Evolutionary conservation across 1,140 invertebrate genomes (phyloP).

Genomic region (Macrotrachela quadricornifera): DNA sequence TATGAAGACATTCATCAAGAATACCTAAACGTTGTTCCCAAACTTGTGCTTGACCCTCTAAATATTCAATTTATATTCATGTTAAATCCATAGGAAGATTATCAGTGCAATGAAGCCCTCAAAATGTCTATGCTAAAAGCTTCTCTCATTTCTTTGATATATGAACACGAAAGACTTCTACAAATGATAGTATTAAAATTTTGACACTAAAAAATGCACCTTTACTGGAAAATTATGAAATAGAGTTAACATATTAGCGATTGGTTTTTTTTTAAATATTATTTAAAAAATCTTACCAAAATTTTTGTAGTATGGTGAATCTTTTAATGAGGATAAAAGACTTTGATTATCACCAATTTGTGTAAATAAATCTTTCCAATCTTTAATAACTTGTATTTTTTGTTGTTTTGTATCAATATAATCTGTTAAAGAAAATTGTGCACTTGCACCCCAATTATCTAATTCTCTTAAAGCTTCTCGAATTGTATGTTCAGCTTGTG

Average conservation of each 20-base stretch:
- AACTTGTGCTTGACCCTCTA: slow-evolving; percentile 45
- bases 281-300: slow-evolving; percentile 31
- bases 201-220: too few species aligned
- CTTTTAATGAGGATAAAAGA: slow-evolving; percentile 62
- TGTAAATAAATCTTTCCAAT: slow-evolving; percentile 64
- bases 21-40: slow-evolving; percentile 62
- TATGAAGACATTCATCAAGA: slow-evolving; percentile 49
- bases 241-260: too few species aligned
- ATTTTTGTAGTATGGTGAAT: slow-evolving; percentile 49
- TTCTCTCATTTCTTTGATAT: too few species aligned
- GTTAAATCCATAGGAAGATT: too few species aligned
- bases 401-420: slow-evolving; percentile 49
- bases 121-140: too few species aligned
- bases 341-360: slow-evolving; percentile 77
- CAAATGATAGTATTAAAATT: too few species aligned
- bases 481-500: slow-evolving; percentile 72
- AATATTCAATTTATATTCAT: too few species aligned
- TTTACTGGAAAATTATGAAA: too few species aligned
- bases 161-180: too few species aligned
- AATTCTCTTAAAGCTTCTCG: slow-evolving; percentile 73
- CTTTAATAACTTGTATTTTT: slow-evolving; percentile 54
- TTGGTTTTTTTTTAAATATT: too few species aligned
- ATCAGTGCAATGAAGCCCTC: too few species aligned
- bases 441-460: slow-evolving; percentile 78
- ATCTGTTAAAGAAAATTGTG: slow-evolving; percentile 47